A percentile compares a stretch with the other conserved stretches of the same genome.
Evolutionary conservation across 2,113 vertebrate species (phyloP).

Genomic region (Argyrosomus japonicus): DNA sequence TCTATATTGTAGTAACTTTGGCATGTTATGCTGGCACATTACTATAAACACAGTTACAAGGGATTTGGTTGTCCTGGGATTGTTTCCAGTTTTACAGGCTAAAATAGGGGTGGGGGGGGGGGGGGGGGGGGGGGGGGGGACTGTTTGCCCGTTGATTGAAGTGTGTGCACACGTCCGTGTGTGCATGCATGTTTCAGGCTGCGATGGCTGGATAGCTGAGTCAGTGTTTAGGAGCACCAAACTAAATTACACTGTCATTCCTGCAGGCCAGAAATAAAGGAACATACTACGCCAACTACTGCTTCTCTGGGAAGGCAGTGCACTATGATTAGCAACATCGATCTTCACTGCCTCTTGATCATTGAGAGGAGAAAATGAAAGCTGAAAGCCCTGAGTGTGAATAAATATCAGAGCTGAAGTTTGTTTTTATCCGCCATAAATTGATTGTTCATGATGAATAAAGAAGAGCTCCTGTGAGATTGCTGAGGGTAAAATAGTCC

Average conservation of each 20-base stretch:
- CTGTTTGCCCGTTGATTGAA: not conserved
- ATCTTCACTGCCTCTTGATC: slow-evolving; percentile 5
- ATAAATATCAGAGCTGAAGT: slow-evolving; percentile 13
- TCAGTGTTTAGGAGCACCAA: not conserved
- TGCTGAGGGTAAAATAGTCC: not conserved
- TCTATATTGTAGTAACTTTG: not conserved
- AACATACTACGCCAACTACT: not conserved
- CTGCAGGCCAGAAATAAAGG: not conserved
- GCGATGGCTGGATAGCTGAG: slow-evolving; percentile 17
- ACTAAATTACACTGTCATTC: not conserved
- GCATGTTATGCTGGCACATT: not conserved
- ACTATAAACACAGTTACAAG: not conserved
- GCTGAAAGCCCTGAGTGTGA: slow-evolving; percentile 5
- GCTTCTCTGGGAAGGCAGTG: not conserved
- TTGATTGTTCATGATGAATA: slow-evolving; percentile 33
- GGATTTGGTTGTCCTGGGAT: not conserved
- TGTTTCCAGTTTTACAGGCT: not conserved
- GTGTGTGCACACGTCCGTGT: slow-evolving; percentile 10
- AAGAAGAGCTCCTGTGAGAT: slow-evolving; percentile 18
- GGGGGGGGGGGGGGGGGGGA: too few species aligned
- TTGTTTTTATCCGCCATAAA: slow-evolving; percentile 31
- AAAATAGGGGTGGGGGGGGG: not conserved
- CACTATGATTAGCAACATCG: slow-evolving; percentile 3
- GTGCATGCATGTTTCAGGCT: not conserved
- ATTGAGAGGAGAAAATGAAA: slow-evolving; percentile 26